Percentiles rank a stretch among this genome's conserved stretches.
Conservation (phyloP, 2,113 vertebrate genomes). For the Pungitius pungitius region DNA sequence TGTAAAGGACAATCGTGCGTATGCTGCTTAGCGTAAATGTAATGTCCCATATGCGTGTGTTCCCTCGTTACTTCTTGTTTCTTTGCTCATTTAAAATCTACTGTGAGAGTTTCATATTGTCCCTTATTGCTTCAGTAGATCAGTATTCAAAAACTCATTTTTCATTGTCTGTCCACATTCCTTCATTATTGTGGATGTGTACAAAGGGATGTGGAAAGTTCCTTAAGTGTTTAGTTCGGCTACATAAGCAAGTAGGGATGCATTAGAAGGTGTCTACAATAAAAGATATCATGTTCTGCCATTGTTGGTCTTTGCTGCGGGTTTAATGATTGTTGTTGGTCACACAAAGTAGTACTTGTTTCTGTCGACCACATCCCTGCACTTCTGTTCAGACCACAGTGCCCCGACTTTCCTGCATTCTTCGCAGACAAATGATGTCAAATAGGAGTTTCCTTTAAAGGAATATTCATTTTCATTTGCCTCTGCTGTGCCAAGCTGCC, state of each 20-base stretch:
- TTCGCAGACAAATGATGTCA: conserved; percentile 28
- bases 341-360: conserved; percentile 9
- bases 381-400: neutral
- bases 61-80: neutral
- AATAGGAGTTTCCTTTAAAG: conserved; percentile 20
- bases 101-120: neutral
- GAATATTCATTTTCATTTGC: conserved; percentile 35
- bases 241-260: conserved; percentile 3
- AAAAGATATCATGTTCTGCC: conserved; percentile 9
- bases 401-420: conserved; percentile 8
- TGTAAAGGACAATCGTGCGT: conserved; percentile 21
- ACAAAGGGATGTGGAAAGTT: conserved; percentile 11
- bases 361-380: neutral
- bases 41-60: neutral
- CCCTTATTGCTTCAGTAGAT: conserved; percentile 7
- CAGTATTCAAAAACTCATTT: neutral
- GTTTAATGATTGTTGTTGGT: conserved; percentile 14
- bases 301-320: conserved; percentile 11
- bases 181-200: conserved; percentile 17
- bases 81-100: conserved; percentile 3
- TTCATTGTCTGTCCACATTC: conserved; percentile 12
- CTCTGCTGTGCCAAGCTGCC: conserved; percentile 25
- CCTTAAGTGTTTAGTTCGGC: conserved; percentile 11
- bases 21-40: neutral
- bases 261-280: conserved; percentile 28